These are phyloP conservation scores for Pristionchus fissidentatus DNA, from an alignment of 2,888 invertebrate genomes.

Conservation along the genomic window DNA sequence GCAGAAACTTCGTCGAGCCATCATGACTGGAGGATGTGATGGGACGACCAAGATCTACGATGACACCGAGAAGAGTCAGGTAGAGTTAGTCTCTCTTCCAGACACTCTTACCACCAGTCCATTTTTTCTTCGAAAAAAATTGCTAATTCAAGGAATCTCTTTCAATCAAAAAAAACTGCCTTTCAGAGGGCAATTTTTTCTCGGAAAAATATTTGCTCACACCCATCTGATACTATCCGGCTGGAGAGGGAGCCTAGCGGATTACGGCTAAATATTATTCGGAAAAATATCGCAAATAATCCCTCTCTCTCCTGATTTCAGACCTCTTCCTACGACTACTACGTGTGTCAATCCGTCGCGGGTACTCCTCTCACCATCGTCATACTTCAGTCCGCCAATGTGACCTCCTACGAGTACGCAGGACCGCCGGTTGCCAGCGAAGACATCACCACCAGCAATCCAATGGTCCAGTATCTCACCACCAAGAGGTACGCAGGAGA, in stretches of 20 bases:
- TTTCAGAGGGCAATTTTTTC: conserved; percentile 46
- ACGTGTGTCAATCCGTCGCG: conserved; percentile 55
- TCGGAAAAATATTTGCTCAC: too few species aligned
- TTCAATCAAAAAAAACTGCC: too few species aligned
- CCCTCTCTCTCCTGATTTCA: background rate
- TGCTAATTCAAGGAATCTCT: too few species aligned
- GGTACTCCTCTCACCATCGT: conserved; percentile 61
- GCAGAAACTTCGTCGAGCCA: conserved; percentile 57
- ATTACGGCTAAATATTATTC: too few species aligned
- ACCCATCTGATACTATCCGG: too few species aligned
- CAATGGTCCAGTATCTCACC: conserved; percentile 48
- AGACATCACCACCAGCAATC: conserved; percentile 36
- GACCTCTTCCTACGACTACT: conserved; percentile 54
- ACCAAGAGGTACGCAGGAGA: conserved; percentile 45
- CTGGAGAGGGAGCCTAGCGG: too few species aligned
- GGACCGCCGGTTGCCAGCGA: background rate
- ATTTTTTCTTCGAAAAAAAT: too few species aligned
- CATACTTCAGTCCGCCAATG: background rate
- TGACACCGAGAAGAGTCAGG: background rate
- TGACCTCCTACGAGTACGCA: background rate
- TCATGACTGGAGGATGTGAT: conserved; percentile 62
- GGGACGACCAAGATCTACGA: conserved; percentile 12
- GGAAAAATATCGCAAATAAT: conserved; percentile 38
- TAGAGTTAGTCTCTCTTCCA: background rate
- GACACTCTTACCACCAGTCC: too few species aligned